Evolutionary conservation across 2,888 invertebrate species (phyloP), one percentile per base, ranked within the genome.

Genomic region (Frankliniella fusca): DNA sequence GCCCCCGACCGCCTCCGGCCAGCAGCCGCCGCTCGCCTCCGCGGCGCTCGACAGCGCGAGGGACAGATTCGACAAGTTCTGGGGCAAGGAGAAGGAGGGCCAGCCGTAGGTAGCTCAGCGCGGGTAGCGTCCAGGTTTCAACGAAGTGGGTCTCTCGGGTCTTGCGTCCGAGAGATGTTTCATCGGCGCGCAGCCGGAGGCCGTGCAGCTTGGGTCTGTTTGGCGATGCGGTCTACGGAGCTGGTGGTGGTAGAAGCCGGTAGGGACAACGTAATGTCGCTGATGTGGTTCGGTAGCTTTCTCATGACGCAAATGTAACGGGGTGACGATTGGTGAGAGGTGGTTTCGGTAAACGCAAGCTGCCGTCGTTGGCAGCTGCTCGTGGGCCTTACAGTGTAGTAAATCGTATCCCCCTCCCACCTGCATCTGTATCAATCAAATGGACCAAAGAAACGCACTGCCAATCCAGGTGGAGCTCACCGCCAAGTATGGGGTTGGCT

Each of bases 11-110:
- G n/a, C 20, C 23, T n/a, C n/a, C 70, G 10, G 23, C 23, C 12
- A 23, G 23, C 70, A 76, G 70, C 70, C 70, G 70, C 70, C 70
- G 27, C 70, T 76, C 70, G 70, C 70, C 23, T n/a, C 70, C 70
- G 70, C 70, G 23, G 12, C 23, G 23, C 70, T 76, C 23, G 70
- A 76, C 70, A 76, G 27, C 70, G 70, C 70, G 23, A 76, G 70
- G 70, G 70, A 76, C 70, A 23, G 70, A 10, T 76, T 76, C 70
- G 70, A 76, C 70, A 76, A 76, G 70, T 76, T 76, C 70, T 76
- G 70, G 70, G 70, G 70, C 70, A 76, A 76, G 70, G 70, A 76
- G 70, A 76, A 76, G 70, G 70, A 76, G 70, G 70, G 70, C 23
- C 70, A 76, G 70, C 70, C 12, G 70, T 76, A 76, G 27, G 70